Conservation (phyloP, 2,888 invertebrate genomes). For the Leptopilina myrica region DNA sequence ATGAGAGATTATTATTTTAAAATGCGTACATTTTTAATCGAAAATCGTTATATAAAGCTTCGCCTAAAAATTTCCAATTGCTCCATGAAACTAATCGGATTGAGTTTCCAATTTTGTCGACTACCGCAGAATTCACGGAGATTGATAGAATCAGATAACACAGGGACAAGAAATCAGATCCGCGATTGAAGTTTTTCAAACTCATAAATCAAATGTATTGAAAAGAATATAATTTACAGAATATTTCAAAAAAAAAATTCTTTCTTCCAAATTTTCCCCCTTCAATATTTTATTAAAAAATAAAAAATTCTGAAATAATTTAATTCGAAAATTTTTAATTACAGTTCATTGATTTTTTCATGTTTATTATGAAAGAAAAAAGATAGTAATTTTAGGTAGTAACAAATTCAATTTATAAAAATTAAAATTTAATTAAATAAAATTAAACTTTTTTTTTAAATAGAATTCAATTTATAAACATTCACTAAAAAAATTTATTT, state of each 20-base stretch:
- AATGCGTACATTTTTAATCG: constrained; percentile 15
- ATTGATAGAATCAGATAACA: constrained; percentile 28
- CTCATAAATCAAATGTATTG: constrained; percentile 3
- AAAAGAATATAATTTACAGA: background rate
- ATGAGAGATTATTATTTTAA: background rate
- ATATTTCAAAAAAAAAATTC: background rate
- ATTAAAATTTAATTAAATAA: no score
- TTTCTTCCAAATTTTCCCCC: background rate
- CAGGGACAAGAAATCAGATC: constrained; percentile 4
- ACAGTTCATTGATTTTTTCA: no score
- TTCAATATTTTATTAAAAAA: no score
- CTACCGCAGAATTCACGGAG: constrained; percentile 2
- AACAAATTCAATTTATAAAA: no score
- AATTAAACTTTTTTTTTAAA: no score
- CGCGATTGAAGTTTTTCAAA: background rate
- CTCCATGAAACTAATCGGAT: constrained; percentile 16
- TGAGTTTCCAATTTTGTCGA: constrained; percentile 13
- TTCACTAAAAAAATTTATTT: no score
- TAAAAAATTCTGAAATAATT: no score
- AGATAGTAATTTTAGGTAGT: no score
- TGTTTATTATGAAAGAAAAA: no score
- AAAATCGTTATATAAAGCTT: background rate
- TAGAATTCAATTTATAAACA: no score
- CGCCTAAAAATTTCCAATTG: constrained; percentile 1
- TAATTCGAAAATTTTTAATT: no score